Base-by-base conservation (phyloP, 2,113 vertebrate genomes). In the Chroicocephalus ridibundus region DNA sequence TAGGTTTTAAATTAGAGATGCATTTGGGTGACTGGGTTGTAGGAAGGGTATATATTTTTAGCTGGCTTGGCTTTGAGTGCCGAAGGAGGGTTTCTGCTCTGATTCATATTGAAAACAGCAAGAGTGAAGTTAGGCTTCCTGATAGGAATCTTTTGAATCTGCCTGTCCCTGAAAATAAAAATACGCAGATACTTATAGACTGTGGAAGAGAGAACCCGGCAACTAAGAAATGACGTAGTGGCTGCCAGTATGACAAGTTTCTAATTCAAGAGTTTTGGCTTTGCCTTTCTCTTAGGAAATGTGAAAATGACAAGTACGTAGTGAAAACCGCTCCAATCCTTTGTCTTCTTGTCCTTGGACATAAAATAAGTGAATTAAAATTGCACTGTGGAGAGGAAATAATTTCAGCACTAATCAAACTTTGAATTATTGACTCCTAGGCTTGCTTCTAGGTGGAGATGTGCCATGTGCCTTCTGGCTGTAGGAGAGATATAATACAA, bases 31-130 rank as follows among this genome's bases (percentile, higher is more conserved):
- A 74, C 46, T 51, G 55, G 19, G 15, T 64, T 93, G 77, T 75
- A 75, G 31, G 72, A 86, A 90, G 80, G 89, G 57, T 89, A 60
- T 81, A 20, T 79, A 72, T 90, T 95, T 93, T 94, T 80, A 94
- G 24, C 46, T 66, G 54, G 4, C 31, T 82, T 86, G 54, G 20
- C 36, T 95, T 82, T 55, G 32, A 49, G 25, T 77, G 32, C 49
- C 0, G 0, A 94, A 89, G 40, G 38, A 94, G 32, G 2, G 11
- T 81, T 93, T 95, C 65, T 68, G 38, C 32, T 75, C 52, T 84
- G 60, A 71, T 91, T 86, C 55, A 34, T 55, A 32, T 36, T 90
- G 55, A 70, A 88, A 94, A 71, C 69, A 84, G 27, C 29, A 81
- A 75, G n/a, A 38, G 10, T 38, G 52, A 65, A 69, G 61, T 70